phyloP scores from a whole-genome alignment of 2,113 vertebrate genomes.

The Hippocampus abdominalis region DNA sequence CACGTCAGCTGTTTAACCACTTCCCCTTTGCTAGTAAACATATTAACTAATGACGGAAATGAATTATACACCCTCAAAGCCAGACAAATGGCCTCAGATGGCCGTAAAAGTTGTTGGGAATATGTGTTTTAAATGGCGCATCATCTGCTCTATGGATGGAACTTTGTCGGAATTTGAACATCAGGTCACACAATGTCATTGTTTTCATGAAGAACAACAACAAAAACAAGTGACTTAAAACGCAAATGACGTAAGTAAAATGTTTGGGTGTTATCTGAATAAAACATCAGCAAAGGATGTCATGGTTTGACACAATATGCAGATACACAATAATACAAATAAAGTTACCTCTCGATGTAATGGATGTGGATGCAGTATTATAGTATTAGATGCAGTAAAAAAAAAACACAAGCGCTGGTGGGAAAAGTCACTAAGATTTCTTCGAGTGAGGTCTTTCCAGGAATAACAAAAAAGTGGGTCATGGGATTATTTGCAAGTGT shows the following conservation, averaged over 20 bases:
- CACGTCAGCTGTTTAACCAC: background rate
- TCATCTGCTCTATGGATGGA: conserved; percentile 24
- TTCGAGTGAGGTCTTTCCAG: conserved; percentile 30
- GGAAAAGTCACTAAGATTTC: conserved; percentile 37
- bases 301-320: background rate
- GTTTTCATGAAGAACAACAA: background rate
- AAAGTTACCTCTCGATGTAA: background rate
- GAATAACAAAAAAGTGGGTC: conserved; percentile 55
- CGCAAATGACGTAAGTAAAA: background rate
- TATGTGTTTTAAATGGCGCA: conserved; percentile 32
- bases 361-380: too few relatives aligned
- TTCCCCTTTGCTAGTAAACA: conserved; percentile 7
- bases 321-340: background rate
- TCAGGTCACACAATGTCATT: background rate
- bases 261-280: background rate
- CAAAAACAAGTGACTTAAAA: background rate
- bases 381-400: too few relatives aligned
- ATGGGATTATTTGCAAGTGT: conserved; percentile 54
- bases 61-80: conserved; percentile 9
- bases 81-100: conserved; percentile 30
- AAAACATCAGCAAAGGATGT: background rate
- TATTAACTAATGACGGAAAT: conserved; percentile 8
- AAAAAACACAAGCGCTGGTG: conserved; percentile 4
- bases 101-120: conserved; percentile 37
- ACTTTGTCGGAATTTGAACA: conserved; percentile 33